Percentiles rank a stretch among this genome's conserved stretches.
Conservation (phyloP, 2,797 vertebrate species). For the Microctenopoma lineatum region DNA sequence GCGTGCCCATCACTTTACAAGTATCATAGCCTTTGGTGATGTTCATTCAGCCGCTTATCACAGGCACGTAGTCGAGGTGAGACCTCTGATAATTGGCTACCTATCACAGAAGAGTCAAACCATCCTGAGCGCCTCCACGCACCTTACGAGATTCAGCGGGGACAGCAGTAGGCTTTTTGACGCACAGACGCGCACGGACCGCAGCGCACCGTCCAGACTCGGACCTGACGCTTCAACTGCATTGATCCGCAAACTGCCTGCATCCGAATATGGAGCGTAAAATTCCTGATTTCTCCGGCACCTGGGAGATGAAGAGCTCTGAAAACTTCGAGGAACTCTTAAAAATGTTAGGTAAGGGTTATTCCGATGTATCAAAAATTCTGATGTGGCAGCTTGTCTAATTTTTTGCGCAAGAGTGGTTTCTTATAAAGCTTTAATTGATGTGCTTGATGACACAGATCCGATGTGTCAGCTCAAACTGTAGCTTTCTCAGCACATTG, state of each 20-base stretch:
- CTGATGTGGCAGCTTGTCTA: slow-evolving; percentile 6
- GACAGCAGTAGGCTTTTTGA: slow-evolving; percentile 24
- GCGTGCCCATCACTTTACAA: slow-evolving; percentile 63
- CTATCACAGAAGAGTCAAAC: slow-evolving; percentile 24
- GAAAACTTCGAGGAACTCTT: slow-evolving; percentile 95
- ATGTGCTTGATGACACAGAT: slow-evolving; percentile 51
- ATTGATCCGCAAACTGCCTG: slow-evolving; percentile 14
- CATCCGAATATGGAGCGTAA: slow-evolving; percentile 79
- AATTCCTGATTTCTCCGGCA: slow-evolving; percentile 91
- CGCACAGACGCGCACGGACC: slow-evolving; percentile 30
- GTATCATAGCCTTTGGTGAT: slow-evolving; percentile 52
- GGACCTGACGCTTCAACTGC: slow-evolving; percentile 45
- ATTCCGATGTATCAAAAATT: not conserved
- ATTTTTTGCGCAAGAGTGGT: slow-evolving; percentile 18
- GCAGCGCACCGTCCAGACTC: slow-evolving; percentile 19
- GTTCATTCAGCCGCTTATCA: slow-evolving; percentile 64
- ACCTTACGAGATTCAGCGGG: not conserved
- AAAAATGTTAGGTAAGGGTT: slow-evolving; percentile 89
- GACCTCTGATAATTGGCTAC: slow-evolving; percentile 32
- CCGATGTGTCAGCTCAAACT: slow-evolving; percentile 59
- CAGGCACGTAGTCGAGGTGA: slow-evolving; percentile 46
- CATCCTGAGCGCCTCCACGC: slow-evolving; percentile 7
- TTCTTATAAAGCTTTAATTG: slow-evolving; percentile 31
- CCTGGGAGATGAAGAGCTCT: slow-evolving; percentile 93
- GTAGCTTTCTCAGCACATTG: slow-evolving; percentile 56